Evolutionary conservation across 2,113 vertebrate species (phyloP).

Genomic region (Pollimyrus isidori): DNA sequence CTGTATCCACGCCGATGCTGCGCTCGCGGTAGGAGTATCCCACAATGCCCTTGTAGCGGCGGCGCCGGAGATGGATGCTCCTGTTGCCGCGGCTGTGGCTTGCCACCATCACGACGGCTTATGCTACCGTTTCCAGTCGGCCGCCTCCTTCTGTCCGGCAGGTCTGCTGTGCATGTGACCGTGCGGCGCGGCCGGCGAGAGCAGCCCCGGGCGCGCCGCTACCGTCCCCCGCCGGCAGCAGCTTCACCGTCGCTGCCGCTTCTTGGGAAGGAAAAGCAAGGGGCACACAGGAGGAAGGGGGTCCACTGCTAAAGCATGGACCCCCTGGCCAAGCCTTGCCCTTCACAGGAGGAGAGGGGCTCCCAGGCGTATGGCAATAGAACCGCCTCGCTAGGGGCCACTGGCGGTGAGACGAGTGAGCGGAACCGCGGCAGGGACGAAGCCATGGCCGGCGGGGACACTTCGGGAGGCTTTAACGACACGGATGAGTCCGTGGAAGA

Average conservation of each 20-base stretch:
- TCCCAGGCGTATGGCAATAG: conserved; percentile 49
- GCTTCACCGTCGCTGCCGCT: conserved; percentile 20
- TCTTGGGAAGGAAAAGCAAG: conserved; percentile 31
- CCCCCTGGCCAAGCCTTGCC: conserved; percentile 39
- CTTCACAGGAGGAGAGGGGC: conserved; percentile 59
- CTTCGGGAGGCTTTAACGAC: conserved; percentile 40
- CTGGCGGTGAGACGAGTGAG: conserved; percentile 37
- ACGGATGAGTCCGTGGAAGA: conserved; percentile 73
- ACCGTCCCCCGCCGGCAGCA: conserved; percentile 27
- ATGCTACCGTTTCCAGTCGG: conserved; percentile 64
- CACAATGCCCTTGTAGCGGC: conserved; percentile 65
- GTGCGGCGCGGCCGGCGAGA: neutral
- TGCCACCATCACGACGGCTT: neutral
- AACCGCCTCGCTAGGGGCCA: conserved; percentile 29
- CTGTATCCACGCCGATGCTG: conserved; percentile 35
- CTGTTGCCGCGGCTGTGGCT: conserved; percentile 24
- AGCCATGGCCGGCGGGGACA: conserved; percentile 32
- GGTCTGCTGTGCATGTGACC: conserved; percentile 16
- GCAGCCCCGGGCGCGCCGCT: conserved; percentile 16
- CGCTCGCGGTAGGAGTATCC: conserved; percentile 62
- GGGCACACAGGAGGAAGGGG: conserved; percentile 25
- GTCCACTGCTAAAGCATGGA: conserved; percentile 46
- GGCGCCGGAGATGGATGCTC: conserved; percentile 66
- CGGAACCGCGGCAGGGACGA: conserved; percentile 50
- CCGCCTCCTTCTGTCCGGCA: conserved; percentile 10